Evolutionary conservation across 2,888 invertebrate genomes (phyloP), one percentile per base, ranked within the genome.

Genomic region (Halocaridina rubra): DNA sequence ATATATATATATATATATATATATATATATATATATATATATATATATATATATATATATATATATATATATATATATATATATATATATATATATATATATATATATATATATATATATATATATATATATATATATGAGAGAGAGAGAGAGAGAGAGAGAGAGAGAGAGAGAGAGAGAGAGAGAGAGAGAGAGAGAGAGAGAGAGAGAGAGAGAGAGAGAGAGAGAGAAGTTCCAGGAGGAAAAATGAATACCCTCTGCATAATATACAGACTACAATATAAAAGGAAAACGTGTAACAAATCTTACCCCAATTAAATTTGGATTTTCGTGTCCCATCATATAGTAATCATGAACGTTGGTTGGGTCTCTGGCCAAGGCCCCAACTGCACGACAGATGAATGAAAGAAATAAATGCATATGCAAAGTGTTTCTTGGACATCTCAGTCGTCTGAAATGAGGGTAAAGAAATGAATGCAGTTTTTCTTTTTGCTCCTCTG

Each of bases 341-440:
- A n/a, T n/a, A n/a, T n/a, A n/a, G n/a, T 53, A 53, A 53, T 53
- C 53, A 16, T 53, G 53, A 4, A 19, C 53, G 10, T 3, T 53
- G 5, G 53, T 53, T 2, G 53, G 53, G 67, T 74, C 75, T 71
- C 76, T 61, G 5, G 69, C 69, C 30, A 80, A 30, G 22, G 85
- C 80, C 10, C 71, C 80, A 3, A 85, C 7, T 27, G 75, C 80
- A 16, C 80, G 75, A 46, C 80, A 80, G 33, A 80, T 74, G 71
- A 77, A 76, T 69, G 80, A 85, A 39, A 85, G 69, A 81, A 80
- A 85, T 29, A 80, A 59, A 30, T 71, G 80, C 77, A 85, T 80
- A 46, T 75, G 80, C 10, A 80, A 67, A 2, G 80, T 75, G 30
- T 81, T 81, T 22, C 81, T 53, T 0, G 81, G 81, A 19, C 81